These are phyloP conservation scores for Oreotrochilus melanogaster DNA, from an alignment of 2,113 vertebrate genomes.

Conservation along the genomic window DNA sequence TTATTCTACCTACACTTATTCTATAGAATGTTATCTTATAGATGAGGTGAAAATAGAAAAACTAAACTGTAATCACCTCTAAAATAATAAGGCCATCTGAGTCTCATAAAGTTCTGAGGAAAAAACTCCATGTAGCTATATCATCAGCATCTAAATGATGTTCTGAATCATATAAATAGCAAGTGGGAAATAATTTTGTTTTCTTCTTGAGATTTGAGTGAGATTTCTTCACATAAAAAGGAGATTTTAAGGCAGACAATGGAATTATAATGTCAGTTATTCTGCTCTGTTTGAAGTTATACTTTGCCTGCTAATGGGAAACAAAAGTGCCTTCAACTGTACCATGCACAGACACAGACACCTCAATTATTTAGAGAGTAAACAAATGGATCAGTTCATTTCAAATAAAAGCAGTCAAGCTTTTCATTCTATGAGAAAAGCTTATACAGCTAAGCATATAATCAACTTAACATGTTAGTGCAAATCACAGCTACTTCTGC, in stretches of 20 bases:
- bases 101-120: neutral
- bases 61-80: neutral
- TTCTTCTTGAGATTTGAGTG: neutral
- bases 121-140: neutral
- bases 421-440: neutral
- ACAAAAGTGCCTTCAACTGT: neutral
- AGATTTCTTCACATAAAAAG: neutral
- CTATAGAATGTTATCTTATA: neutral
- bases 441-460: neutral
- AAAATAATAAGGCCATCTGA: neutral
- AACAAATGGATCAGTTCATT: neutral
- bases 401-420: neutral
- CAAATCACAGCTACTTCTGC: neutral
- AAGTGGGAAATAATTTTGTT: neutral
- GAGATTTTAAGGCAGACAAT: neutral
- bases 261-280: neutral
- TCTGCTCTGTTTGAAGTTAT: neutral
- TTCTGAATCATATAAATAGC: neutral
- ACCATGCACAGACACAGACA: neutral
- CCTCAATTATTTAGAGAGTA: conserved; percentile 1
- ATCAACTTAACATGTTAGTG: neutral
- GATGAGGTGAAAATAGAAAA: neutral
- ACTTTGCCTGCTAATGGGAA: neutral
- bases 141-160: neutral
- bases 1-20: neutral